Conservation (phyloP, 2,797 vertebrate species). For the Sparus aurata region DNA sequence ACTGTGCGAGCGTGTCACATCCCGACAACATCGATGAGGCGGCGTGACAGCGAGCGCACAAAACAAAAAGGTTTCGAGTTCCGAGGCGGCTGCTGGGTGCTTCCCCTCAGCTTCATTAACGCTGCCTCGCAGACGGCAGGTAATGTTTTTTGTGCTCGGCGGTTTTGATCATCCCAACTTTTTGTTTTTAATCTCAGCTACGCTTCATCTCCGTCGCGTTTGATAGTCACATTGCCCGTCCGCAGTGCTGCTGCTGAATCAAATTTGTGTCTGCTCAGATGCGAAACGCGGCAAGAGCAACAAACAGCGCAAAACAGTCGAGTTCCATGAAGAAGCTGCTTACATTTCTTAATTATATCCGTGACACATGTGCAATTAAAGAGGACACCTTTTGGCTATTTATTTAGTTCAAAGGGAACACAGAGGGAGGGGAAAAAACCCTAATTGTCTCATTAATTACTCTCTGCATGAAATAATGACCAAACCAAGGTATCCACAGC, state of each 20-base stretch:
- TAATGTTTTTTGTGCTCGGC: constrained; percentile 55
- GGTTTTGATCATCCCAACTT: constrained; percentile 65
- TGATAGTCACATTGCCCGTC: constrained; percentile 38
- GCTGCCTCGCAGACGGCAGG: constrained; percentile 39
- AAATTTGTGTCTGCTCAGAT: constrained; percentile 26
- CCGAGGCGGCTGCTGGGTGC: constrained; percentile 21
- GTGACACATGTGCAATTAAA: constrained; percentile 72
- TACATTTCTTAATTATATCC: constrained; percentile 68
- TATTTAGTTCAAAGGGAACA: constrained; percentile 70
- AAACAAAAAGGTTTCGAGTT: constrained; percentile 30
- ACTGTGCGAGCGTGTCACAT: constrained; percentile 18
- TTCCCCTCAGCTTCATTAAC: constrained; percentile 56
- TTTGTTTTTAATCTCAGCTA: constrained; percentile 35
- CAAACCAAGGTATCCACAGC: constrained; percentile 60
- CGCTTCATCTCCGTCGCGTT: constrained; percentile 24
- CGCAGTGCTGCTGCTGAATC: constrained; percentile 22
- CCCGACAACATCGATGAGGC: constrained; percentile 25
- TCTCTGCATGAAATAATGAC: constrained; percentile 70
- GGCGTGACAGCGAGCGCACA: constrained; percentile 15
- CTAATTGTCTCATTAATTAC: constrained; percentile 82
- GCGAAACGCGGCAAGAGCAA: constrained; percentile 36
- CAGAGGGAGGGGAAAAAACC: constrained; percentile 45
- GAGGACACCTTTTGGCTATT: constrained; percentile 75
- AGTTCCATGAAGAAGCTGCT: constrained; percentile 45
- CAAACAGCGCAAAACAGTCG: constrained; percentile 8